Percentiles rank a stretch among this genome's conserved stretches.
Conservation (phyloP, 2,797 vertebrate species). For the Centropyge bicolor region DNA sequence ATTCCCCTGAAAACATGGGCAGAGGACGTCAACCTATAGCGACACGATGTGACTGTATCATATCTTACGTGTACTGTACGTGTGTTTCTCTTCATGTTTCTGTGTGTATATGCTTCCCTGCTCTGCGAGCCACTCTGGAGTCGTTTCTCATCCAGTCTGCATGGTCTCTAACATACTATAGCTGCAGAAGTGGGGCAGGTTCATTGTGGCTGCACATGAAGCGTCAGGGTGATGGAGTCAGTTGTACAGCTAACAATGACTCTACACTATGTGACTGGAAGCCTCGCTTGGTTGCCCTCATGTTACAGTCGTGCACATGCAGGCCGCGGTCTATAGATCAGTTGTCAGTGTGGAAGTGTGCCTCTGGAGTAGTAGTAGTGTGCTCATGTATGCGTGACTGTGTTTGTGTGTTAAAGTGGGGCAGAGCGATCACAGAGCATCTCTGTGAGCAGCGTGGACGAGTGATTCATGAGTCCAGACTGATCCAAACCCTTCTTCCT, state of each 20-base stretch:
- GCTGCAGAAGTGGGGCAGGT: slow-evolving; percentile 49
- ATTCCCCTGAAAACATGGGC: slow-evolving; percentile 16
- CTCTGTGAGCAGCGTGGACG: slow-evolving; percentile 41
- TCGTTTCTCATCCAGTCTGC: background rate
- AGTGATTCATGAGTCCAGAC: slow-evolving; percentile 63
- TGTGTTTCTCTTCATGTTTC: slow-evolving; percentile 43
- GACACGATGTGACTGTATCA: slow-evolving; percentile 37
- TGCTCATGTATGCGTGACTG: background rate
- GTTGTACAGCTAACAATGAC: slow-evolving; percentile 40
- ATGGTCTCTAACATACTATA: slow-evolving; percentile 7
- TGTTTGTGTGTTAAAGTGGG: slow-evolving; percentile 55
- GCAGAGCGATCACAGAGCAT: slow-evolving; percentile 63
- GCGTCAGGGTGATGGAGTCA: slow-evolving; percentile 36
- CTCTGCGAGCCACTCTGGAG: background rate
- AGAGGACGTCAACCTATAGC: slow-evolving; percentile 34
- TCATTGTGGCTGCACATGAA: slow-evolving; percentile 45
- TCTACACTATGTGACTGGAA: slow-evolving; percentile 59
- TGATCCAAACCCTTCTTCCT: slow-evolving; percentile 51
- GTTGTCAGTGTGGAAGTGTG: slow-evolving; percentile 54
- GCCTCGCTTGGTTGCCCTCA: slow-evolving; percentile 58
- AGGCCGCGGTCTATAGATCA: slow-evolving; percentile 44
- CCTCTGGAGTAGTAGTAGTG: slow-evolving; percentile 43
- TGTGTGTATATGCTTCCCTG: slow-evolving; percentile 33
- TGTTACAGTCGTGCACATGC: slow-evolving; percentile 38
- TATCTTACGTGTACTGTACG: slow-evolving; percentile 38